These are phyloP conservation scores for Dromiciops gliroides DNA, from an alignment of 2,113 vertebrate species.

Conservation along the genomic window DNA sequence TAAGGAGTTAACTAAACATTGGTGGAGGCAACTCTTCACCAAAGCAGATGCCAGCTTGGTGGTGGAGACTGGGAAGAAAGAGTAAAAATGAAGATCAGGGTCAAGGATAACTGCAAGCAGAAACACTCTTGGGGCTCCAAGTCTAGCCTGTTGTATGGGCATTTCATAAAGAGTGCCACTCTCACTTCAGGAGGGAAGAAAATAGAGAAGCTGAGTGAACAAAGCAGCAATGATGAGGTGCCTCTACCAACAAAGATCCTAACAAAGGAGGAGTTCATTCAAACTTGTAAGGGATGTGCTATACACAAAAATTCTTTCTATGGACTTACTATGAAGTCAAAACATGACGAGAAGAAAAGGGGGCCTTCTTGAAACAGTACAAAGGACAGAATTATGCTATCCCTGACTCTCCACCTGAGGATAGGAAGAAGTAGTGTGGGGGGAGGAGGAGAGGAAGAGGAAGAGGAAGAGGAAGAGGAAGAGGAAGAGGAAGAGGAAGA, in stretches of 20 bases:
- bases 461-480: constrained; percentile 30
- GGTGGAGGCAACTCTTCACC: constrained; percentile 98
- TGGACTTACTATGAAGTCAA: constrained; percentile 94
- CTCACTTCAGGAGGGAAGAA: constrained; percentile 87
- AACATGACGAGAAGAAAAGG: constrained; percentile 93
- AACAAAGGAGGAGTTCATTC: constrained; percentile 89
- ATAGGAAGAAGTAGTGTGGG: not conserved
- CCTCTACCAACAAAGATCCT: constrained; percentile 71
- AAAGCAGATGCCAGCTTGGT: constrained; percentile 88
- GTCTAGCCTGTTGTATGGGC: constrained; percentile 88
- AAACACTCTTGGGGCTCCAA: constrained; percentile 79
- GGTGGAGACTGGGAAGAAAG: constrained; percentile 89
- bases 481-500: not conserved
- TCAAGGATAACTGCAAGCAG: constrained; percentile 82
- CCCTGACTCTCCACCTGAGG: not conserved
- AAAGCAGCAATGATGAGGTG: constrained; percentile 79
- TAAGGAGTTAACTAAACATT: constrained; percentile 94
- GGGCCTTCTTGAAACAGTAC: constrained; percentile 89
- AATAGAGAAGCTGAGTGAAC: constrained; percentile 69
- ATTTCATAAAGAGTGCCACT: constrained; percentile 92
- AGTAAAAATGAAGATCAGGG: constrained; percentile 84
- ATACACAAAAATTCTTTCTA: constrained; percentile 96
- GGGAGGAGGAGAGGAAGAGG: constrained; percentile 54
- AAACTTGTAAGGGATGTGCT: constrained; percentile 92
- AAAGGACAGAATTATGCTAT: not conserved